phyloP scores from a whole-genome alignment of 2,113 vertebrate genomes.

The Dromas ardeola region DNA sequence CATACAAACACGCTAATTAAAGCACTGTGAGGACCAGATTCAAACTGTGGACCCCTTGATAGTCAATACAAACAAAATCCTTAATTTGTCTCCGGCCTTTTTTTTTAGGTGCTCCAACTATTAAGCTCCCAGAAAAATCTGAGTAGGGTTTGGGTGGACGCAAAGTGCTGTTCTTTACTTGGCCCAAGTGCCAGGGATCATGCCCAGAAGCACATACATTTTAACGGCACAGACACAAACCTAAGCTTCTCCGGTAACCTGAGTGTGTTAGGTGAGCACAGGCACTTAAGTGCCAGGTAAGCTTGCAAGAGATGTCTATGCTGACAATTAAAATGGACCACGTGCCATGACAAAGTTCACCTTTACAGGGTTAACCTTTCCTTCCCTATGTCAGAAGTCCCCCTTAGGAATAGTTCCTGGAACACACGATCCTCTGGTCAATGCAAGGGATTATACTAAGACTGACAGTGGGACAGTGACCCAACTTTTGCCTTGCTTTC shows the following conservation, averaged over 20 bases:
- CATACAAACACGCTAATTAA: not conserved
- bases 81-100: not conserved
- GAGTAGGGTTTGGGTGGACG: not conserved
- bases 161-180: not conserved
- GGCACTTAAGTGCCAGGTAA: not conserved
- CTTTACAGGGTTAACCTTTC: not conserved
- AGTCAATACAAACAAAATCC: not conserved
- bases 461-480: not conserved
- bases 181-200: not conserved
- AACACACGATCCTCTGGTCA: not conserved
- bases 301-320: not conserved
- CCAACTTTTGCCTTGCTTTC: not conserved
- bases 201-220: not conserved
- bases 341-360: accelerated
- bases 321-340: not conserved
- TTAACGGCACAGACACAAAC: not conserved
- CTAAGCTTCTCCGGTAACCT: not conserved
- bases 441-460: not conserved
- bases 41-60: not conserved
- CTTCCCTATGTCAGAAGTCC: accelerated
- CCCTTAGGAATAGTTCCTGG: not conserved
- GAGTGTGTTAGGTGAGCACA: not conserved
- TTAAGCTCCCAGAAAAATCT: not conserved
- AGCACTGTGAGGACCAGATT: not conserved
- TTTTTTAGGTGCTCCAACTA: not conserved